Base-by-base conservation (phyloP, 2,888 invertebrate genomes). In the Parelbella ahira region DNA sequence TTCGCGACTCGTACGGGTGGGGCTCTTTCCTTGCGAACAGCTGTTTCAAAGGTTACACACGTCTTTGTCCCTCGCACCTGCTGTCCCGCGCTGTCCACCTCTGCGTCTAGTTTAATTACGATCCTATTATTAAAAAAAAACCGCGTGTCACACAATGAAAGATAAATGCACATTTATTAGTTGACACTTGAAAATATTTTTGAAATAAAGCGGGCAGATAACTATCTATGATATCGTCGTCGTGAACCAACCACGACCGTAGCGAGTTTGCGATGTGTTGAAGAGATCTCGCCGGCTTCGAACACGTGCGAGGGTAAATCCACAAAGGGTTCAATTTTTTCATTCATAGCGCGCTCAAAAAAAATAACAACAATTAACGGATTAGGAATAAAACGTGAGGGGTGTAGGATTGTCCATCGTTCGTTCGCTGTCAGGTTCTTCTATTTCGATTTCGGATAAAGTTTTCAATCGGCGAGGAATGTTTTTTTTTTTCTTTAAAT, bases 61-160 rank as follows among this genome's bases (percentile, higher is more conserved):
- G 4, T 3, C 71, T 80, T 80, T 71, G 68, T 64, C 70, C 68
- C 68, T 66, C 63, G 75, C 86, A 87, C 86, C 86, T 86, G 86
- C 81, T 7, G 54, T 48, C 50, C 55, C 48, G 49, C 54, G 54
- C 54, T 64, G 62, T 64, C n/a, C 64, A 66, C 15, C 33, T 32
- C 60, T 63, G 64, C 63, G 61, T 56, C 56, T 51, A 58, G 61
- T 65, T 77, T 78, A 42, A 77, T 79, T 75, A 76, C 68, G 69
- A 78, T 74, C 76, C 73, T 75, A 78, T 79, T 78, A 15, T 4
- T 3, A 15, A 15, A 80, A 69, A 60, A 54, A 68, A 70, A 69
- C 68, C 63, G 65, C 64, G 27, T 33, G 13, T 39, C 25, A 21
- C 27, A 7, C 13, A 32, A 32, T 25, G 19, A 10, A 19, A 9